These are phyloP conservation scores for Darevskia nairensis DNA, from an alignment of 2,797 vertebrate genomes.

Conservation along the genomic window DNA sequence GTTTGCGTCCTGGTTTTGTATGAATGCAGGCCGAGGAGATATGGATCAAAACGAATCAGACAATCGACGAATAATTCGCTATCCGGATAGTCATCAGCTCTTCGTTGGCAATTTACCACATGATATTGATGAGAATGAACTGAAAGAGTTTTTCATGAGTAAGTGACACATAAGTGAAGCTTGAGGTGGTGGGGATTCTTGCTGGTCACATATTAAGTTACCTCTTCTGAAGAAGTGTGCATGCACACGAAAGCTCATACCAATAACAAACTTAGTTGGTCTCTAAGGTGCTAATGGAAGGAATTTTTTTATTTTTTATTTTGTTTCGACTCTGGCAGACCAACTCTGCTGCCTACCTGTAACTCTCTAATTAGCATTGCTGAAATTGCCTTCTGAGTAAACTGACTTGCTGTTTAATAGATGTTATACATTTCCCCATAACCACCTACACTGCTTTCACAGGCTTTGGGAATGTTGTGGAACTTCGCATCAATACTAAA, in stretches of 20 bases:
- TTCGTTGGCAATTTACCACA: conserved; percentile 98
- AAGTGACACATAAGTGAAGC: conserved; percentile 65
- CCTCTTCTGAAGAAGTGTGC: too few relatives aligned
- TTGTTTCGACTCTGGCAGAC: too few relatives aligned
- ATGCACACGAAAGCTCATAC: too few relatives aligned
- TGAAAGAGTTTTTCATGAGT: conserved; percentile 99
- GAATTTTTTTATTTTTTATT: too few relatives aligned
- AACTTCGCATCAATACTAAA: conserved; percentile 98
- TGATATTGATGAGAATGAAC: conserved; percentile 98
- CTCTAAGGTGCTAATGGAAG: too few relatives aligned
- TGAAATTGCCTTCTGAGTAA: neutral
- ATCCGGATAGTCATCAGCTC: conserved; percentile 97
- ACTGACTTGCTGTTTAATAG: neutral
- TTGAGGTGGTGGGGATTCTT: neutral
- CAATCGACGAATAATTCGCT: conserved; percentile 89
- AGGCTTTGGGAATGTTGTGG: conserved; percentile 96
- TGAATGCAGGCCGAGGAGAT: conserved; percentile 86
- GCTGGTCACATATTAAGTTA: neutral
- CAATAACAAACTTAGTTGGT: too few relatives aligned
- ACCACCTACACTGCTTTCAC: conserved; percentile 51
- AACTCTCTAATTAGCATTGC: neutral
- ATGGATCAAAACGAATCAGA: conserved; percentile 90
- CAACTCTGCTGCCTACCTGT: neutral
- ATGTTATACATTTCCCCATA: neutral
- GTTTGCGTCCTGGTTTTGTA: conserved; percentile 8